Percentiles rank a stretch among this genome's conserved stretches.
Evolutionary conservation across 2,888 invertebrate genomes (phyloP).

Genomic region (Ceraclea dissimilis): DNA sequence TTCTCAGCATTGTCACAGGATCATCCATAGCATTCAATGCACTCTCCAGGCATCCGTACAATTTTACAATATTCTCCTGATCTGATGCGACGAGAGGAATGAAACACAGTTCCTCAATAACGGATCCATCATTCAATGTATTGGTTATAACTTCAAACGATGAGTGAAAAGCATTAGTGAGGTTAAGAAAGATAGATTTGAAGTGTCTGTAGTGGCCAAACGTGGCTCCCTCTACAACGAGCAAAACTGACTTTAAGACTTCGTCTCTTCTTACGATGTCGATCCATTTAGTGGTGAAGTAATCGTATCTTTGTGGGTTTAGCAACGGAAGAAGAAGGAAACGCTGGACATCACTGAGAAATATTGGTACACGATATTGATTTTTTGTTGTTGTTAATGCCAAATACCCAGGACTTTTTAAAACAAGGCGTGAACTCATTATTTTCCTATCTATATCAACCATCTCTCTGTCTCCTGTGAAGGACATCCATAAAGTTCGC

Average conservation of each 20-base stretch:
- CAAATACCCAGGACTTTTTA: neutral
- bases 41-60: neutral
- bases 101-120: neutral
- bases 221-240: neutral
- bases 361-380: neutral
- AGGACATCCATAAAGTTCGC: no score
- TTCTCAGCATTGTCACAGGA: neutral
- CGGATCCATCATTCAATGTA: neutral
- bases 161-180: neutral
- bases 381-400: neutral
- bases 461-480: neutral
- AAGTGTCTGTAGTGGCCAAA: neutral
- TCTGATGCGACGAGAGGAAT: neutral
- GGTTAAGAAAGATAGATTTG: neutral
- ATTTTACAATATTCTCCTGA: neutral
- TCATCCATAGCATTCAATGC: neutral
- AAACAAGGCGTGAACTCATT: neutral
- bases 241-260: neutral
- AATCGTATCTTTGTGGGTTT: neutral
- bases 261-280: neutral
- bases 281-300: neutral
- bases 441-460: neutral
- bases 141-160: neutral
- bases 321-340: neutral
- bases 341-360: neutral